phyloP scores from a whole-genome alignment of 2,888 invertebrate genomes.

The Polylopha cassiicola region DNA sequence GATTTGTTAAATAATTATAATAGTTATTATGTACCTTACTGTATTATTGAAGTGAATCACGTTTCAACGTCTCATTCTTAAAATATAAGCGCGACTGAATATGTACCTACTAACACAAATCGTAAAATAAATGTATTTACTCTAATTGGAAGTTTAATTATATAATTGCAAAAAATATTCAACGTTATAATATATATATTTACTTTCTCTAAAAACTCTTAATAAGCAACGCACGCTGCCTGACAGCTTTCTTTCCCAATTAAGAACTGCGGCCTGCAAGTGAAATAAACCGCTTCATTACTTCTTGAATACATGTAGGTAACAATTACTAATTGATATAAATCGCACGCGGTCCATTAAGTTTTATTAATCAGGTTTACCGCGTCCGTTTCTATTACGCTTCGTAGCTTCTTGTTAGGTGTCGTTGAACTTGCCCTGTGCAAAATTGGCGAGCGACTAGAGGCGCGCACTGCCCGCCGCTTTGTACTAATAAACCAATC shows the following conservation, averaged over 20 bases:
- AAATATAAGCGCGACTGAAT: too few relatives aligned
- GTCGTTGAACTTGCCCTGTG: slow-evolving; percentile 73
- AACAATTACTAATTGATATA: too few relatives aligned
- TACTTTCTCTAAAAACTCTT: too few relatives aligned
- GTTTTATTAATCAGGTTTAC: slow-evolving; percentile 23
- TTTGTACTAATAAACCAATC: slow-evolving; percentile 27
- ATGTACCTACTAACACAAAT: too few relatives aligned
- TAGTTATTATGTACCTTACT: too few relatives aligned
- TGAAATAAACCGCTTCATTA: slow-evolving; percentile 2
- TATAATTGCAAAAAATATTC: neutral
- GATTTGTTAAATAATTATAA: too few relatives aligned
- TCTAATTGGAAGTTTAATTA: neutral
- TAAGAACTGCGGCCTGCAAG: too few relatives aligned
- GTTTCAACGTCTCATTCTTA: too few relatives aligned
- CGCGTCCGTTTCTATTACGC: slow-evolving; percentile 49
- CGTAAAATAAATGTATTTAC: too few relatives aligned
- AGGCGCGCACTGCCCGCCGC: slow-evolving; percentile 50
- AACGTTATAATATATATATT: neutral
- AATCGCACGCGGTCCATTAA: slow-evolving; percentile 16
- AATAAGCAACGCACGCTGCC: too few relatives aligned
- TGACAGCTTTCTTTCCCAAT: too few relatives aligned
- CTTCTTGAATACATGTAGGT: slow-evolving; percentile 4
- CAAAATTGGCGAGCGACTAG: slow-evolving; percentile 69
- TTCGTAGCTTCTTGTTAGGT: slow-evolving; percentile 50
- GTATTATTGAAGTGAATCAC: too few relatives aligned